Percentiles rank a stretch among this genome's conserved stretches.
Evolutionary conservation across 2,888 invertebrate genomes (phyloP).

Genomic region (Colletes collaris): DNA sequence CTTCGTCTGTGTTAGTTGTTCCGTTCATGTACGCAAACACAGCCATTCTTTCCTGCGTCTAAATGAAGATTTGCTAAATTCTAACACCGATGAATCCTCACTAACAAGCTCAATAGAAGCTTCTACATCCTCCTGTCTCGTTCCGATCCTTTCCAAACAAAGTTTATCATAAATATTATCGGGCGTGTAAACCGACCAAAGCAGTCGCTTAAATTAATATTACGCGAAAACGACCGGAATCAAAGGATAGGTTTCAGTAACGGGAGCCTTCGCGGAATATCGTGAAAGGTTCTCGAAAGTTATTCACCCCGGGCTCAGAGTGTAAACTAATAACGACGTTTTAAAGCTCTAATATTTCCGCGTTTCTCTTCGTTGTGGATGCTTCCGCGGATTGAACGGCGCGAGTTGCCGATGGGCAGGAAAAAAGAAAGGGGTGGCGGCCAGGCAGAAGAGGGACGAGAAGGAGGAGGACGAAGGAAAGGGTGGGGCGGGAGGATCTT

Average conservation of each 20-base stretch:
- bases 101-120: too few species aligned
- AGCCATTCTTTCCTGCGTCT: too few species aligned
- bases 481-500: constrained; percentile 61
- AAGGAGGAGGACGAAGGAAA: constrained; percentile 1
- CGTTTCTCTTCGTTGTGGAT: constrained; percentile 49
- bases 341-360: constrained; percentile 80
- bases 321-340: constrained; percentile 80
- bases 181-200: too few species aligned
- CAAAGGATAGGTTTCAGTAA: background rate
- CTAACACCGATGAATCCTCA: too few species aligned
- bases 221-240: background rate
- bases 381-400: constrained; percentile 38
- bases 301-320: constrained; percentile 72
- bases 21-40: too few species aligned
- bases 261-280: constrained; percentile 11
- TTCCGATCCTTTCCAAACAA: too few species aligned
- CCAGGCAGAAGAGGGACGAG: background rate
- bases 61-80: too few species aligned
- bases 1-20: too few species aligned
- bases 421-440: constrained; percentile 5
- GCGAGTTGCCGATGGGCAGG: constrained; percentile 13
- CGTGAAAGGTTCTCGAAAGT: constrained; percentile 60
- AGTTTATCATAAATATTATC: too few species aligned
- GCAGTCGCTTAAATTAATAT: background rate
- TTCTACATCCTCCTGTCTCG: too few species aligned